Base-by-base conservation (phyloP, 1,140 invertebrate genomes). In the Neuroterus valhalla region DNA sequence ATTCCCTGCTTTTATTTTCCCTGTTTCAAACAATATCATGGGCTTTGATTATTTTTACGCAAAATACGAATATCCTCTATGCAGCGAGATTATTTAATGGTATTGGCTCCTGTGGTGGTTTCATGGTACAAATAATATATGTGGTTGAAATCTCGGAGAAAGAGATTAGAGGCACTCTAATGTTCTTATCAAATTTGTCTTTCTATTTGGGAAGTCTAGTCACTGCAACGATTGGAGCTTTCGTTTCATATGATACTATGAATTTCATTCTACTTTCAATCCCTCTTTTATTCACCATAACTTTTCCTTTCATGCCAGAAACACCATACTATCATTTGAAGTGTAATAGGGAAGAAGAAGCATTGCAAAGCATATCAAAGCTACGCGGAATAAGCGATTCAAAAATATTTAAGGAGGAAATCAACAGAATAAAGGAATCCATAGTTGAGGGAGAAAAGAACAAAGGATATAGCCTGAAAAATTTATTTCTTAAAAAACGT, bases 291-390 rank as follows among this genome's bases (percentile, higher is more conserved):
- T 93, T 94, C 75, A 89, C 94, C 12, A 73, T 93, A 0, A 92
- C 91, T 1, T 94, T 95, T 83, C 89, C 89, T 46, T 93, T 92
- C 78, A 93, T 96, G 90, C 95, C 95, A 0, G 96, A 97, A 87
- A 95, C 95, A 11, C 89, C 89, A 3, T 88, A 90, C 48, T 90
- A 84, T 66, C 75, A 89, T 0, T 12, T 89, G 0, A 88, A 89
- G 81, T 82, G 81, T 26, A 81, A 84, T 84, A 12, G 83, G 70
- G 15, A 81, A 76, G 55, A 83, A 0, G 83, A 81, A 0, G 91
- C 92, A 0, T 89, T 85, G 71, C 87, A 85, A 14, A 88, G 84
- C 44, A 86, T 92, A 26, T 86, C 85, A 72, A 80, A 77, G 15
- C 71, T 93, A 10, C 91, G 89, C 74, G 82, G 89, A 2, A 78